phyloP scores from a whole-genome alignment of 2,797 vertebrate genomes.

The Malacoraja senta region DNA sequence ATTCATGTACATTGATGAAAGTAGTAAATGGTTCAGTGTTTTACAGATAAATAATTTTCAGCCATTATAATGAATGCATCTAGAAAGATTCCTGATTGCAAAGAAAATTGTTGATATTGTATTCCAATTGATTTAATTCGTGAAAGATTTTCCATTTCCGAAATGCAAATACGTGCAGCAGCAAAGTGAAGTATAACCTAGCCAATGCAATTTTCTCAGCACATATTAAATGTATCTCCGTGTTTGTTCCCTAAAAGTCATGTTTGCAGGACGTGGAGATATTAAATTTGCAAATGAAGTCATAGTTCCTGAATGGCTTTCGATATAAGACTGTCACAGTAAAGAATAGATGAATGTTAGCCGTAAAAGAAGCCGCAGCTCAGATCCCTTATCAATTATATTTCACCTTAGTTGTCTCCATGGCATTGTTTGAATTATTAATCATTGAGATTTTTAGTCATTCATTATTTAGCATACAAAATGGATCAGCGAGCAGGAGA shows the following conservation, averaged over 20 bases:
- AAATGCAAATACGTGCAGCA: not conserved
- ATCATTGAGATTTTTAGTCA: conserved; percentile 41
- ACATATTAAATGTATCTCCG: not conserved
- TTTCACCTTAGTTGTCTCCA: conserved; percentile 57
- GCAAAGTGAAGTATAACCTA: not conserved
- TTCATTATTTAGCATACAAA: conserved; percentile 26
- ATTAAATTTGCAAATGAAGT: not conserved
- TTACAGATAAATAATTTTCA: not conserved
- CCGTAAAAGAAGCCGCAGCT: conserved; percentile 58
- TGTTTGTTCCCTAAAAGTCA: not conserved
- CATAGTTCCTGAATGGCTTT: not conserved
- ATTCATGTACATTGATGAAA: not conserved
- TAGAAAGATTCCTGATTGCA: not conserved
- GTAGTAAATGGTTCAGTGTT: not conserved
- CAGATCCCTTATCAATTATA: conserved; percentile 59
- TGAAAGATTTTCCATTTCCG: not conserved
- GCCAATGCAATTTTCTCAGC: not conserved
- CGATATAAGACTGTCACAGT: conserved; percentile 52
- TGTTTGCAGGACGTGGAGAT: not conserved
- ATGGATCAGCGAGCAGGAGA: not conserved
- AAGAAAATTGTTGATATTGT: not conserved
- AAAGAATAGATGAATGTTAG: conserved; percentile 59
- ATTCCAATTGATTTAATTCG: not conserved
- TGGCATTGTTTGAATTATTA: conserved; percentile 72
- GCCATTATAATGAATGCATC: not conserved